phyloP scores from a whole-genome alignment of 2,113 vertebrate species.

The Cyphomyrus plagiostoma region DNA sequence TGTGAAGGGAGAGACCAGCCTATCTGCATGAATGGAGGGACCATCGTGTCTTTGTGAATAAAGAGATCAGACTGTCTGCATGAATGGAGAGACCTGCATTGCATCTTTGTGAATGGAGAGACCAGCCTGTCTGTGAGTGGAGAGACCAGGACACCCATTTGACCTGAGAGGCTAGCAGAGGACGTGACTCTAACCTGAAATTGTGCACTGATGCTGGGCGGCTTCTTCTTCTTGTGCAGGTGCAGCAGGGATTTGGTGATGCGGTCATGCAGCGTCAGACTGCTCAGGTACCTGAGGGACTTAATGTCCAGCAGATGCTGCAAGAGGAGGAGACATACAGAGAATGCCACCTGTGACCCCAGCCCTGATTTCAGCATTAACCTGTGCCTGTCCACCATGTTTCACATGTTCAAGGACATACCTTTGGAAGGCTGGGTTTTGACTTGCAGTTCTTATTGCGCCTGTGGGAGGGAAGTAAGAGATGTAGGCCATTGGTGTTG shows the following conservation, averaged over 20 bases:
- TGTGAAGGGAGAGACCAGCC: background rate
- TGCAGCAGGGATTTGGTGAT: conserved; percentile 97
- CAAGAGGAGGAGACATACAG: background rate
- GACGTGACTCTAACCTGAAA: conserved; percentile 74
- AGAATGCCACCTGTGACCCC: background rate
- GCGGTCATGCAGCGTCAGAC: conserved; percentile 86
- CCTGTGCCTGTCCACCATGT: background rate
- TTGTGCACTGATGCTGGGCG: conserved; percentile 95
- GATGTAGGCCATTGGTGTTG: background rate
- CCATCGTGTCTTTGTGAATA: background rate
- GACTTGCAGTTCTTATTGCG: conserved; percentile 88
- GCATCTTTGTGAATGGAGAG: too few relatives aligned
- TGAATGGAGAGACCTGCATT: background rate
- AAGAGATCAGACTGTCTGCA: background rate
- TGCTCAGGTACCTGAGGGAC: conserved; percentile 89
- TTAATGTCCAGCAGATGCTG: conserved; percentile 91
- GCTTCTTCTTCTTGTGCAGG: conserved; percentile 98
- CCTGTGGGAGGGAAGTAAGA: conserved; percentile 56
- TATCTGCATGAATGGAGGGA: background rate
- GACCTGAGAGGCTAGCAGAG: background rate
- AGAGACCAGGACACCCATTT: background rate
- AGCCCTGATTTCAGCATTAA: background rate
- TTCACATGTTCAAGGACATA: conserved; percentile 41
- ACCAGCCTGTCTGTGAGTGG: background rate
- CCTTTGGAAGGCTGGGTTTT: conserved; percentile 89